Percentiles rank a stretch among this genome's conserved stretches.
phyloP scores from a whole-genome alignment of 2,113 vertebrate species.

The Neotragus moschatus region DNA sequence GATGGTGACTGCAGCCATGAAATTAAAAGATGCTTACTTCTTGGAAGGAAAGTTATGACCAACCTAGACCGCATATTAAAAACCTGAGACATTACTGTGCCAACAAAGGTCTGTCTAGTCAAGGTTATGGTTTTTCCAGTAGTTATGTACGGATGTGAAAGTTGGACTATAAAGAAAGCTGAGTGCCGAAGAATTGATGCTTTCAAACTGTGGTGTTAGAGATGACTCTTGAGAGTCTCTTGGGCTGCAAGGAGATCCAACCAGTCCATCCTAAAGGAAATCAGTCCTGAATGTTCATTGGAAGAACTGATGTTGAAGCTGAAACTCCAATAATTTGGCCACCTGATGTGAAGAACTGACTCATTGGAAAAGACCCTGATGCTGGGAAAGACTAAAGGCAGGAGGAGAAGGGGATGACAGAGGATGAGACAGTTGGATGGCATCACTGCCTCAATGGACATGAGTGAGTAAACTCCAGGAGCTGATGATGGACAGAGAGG shows the following conservation, averaged over 20 bases:
- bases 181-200: neutral
- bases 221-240: neutral
- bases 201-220: neutral
- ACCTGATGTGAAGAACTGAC: neutral
- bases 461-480: neutral
- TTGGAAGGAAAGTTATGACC: neutral
- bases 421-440: neutral
- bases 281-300: neutral
- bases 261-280: neutral
- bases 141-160: neutral
- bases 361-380: neutral
- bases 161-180: neutral
- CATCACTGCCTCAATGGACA: neutral
- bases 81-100: neutral
- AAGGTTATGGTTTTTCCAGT: neutral
- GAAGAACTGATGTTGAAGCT: neutral
- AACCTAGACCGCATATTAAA: neutral
- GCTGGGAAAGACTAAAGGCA: neutral
- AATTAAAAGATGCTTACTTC: too few relatives aligned
- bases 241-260: neutral
- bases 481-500: neutral
- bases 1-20: neutral
- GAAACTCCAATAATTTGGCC: neutral
- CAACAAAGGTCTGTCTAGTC: fast-evolving
- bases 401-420: neutral